A percentile compares a stretch with the other conserved stretches of the same genome.
phyloP scores from a whole-genome alignment of 2,888 invertebrate genomes.

The Drosophila falleni region DNA sequence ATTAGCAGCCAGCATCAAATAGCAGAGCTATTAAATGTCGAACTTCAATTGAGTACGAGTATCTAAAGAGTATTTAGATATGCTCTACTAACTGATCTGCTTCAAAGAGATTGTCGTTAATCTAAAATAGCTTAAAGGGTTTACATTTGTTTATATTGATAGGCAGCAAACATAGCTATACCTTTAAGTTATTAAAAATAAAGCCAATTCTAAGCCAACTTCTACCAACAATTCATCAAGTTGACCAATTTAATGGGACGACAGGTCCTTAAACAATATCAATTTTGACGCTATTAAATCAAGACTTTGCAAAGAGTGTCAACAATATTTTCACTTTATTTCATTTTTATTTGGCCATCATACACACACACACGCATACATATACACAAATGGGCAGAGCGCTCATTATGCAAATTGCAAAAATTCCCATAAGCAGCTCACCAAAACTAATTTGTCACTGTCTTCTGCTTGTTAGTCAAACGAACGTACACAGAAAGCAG shows the following conservation, averaged over 20 bases:
- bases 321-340: constrained; percentile 72
- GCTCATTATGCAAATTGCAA: constrained; percentile 80
- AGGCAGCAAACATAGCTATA: neutral
- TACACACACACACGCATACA: constrained; percentile 9
- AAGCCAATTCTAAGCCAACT: constrained; percentile 1
- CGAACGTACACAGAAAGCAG: constrained; percentile 45
- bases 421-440: constrained; percentile 80
- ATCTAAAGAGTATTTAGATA: neutral
- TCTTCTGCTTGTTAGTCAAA: constrained; percentile 80
- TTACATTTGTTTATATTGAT: neutral
- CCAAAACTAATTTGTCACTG: constrained; percentile 82
- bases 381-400: constrained; percentile 17
- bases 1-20: constrained; percentile 65
- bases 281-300: constrained; percentile 55
- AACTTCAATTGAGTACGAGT: neutral
- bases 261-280: constrained; percentile 35
- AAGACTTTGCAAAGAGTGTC: constrained; percentile 69
- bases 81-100: constrained; percentile 5
- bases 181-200: constrained; percentile 10
- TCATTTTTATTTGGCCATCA: constrained; percentile 60
- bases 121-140: constrained; percentile 3
- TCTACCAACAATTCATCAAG: constrained; percentile 61
- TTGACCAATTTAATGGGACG: constrained; percentile 39
- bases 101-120: constrained; percentile 14
- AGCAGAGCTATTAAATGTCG: constrained; percentile 45